Evolutionary conservation across 2,113 vertebrate genomes (phyloP).

Genomic region (Protobothrops mucrosquamatus): DNA sequence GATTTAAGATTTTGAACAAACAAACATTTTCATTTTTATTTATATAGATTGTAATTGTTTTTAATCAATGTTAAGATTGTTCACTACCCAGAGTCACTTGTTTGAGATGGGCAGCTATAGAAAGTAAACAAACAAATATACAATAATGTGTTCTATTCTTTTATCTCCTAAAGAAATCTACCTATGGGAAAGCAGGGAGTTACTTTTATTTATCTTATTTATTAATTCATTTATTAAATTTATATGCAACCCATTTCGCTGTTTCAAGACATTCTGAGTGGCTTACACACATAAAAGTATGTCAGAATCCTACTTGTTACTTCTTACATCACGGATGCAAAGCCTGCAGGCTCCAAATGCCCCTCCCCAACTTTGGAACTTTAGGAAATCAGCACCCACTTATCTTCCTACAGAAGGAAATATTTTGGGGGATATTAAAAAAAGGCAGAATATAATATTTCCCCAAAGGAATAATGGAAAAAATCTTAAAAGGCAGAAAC

Average conservation of each 20-base stretch:
- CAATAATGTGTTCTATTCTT: rapidly evolving
- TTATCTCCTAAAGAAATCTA: neutral
- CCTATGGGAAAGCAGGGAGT: conserved; percentile 1
- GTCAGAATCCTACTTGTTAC: neutral
- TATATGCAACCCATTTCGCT: neutral
- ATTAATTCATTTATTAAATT: neutral
- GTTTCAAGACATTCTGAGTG: neutral
- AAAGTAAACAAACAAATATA: neutral
- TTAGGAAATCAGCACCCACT: too few relatives aligned
- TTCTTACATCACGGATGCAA: neutral
- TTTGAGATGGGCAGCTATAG: neutral
- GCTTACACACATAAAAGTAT: neutral
- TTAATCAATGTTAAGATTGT: too few relatives aligned
- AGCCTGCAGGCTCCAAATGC: neutral
- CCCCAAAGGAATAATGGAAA: too few relatives aligned
- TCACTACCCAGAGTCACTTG: too few relatives aligned
- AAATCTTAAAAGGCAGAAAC: too few relatives aligned
- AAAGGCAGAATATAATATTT: too few relatives aligned
- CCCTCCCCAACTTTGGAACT: neutral
- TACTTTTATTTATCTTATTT: neutral
- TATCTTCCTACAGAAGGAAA: too few relatives aligned
- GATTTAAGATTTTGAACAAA: too few relatives aligned
- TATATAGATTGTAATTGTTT: too few relatives aligned
- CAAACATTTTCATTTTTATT: too few relatives aligned
- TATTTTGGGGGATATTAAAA: too few relatives aligned